phyloP scores from a whole-genome alignment of 2,888 invertebrate species.

The Cryptops parisi region DNA sequence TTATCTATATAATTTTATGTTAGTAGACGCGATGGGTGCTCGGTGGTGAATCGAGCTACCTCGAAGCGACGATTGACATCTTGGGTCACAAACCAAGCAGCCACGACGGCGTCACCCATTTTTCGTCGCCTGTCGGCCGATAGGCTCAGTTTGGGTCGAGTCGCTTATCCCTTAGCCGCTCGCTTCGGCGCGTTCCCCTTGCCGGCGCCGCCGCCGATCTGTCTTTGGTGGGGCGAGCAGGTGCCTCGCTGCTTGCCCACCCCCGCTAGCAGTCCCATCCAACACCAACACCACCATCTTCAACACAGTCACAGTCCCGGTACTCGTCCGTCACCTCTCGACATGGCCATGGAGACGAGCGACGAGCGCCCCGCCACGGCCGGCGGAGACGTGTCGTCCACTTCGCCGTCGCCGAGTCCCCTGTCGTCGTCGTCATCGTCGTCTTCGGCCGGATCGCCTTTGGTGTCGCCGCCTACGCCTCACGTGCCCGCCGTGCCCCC shows the following conservation, averaged over 20 bases:
- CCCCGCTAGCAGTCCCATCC: too few species aligned
- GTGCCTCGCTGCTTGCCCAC: neutral
- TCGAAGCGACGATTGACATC: too few species aligned
- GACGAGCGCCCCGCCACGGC: neutral
- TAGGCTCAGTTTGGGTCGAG: neutral
- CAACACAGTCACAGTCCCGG: neutral
- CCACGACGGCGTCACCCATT: too few species aligned
- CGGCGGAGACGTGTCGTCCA: neutral
- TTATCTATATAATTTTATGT: too few species aligned
- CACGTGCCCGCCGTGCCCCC: neutral
- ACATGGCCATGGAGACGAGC: neutral
- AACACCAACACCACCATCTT: neutral
- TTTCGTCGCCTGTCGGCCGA: neutral
- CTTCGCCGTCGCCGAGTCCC: neutral
- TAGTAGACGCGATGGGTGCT: too few species aligned
- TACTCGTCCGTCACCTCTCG: too few species aligned
- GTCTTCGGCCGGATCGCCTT: neutral
- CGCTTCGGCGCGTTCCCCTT: too few species aligned
- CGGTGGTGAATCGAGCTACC: too few species aligned
- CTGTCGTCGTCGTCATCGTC: neutral
- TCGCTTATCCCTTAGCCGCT: neutral
- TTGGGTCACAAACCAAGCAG: too few species aligned
- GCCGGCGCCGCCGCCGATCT: neutral
- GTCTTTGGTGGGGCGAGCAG: neutral
- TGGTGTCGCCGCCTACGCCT: neutral